Percentiles rank a stretch among this genome's conserved stretches.
Evolutionary conservation across 2,797 vertebrate genomes (phyloP).

Genomic region (Pseudochirops corinnae): DNA sequence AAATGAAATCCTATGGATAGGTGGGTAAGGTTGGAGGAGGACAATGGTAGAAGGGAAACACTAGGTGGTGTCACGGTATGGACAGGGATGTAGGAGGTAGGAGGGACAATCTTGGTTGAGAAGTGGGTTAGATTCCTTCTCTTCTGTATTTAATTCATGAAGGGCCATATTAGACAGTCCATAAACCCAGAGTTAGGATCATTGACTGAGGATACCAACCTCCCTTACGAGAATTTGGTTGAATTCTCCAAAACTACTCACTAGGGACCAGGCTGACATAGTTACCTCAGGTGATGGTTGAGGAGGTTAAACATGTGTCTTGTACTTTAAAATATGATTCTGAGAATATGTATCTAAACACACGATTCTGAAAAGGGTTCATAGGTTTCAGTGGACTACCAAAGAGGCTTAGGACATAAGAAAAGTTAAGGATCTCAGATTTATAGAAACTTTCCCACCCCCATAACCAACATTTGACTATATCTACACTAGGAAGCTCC

Average conservation of each 20-base stretch:
- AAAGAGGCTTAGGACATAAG: not conserved
- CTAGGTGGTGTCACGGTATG: not conserved
- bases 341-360: not conserved
- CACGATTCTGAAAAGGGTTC: not conserved
- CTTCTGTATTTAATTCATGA: not conserved
- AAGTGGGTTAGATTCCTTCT: not conserved
- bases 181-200: not conserved
- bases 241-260: not conserved
- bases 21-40: not conserved
- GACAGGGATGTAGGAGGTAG: not conserved
- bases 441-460: not conserved
- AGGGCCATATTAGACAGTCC: not conserved
- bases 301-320: not conserved
- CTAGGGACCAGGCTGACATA: not conserved
- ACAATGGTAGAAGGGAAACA: not conserved
- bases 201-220: not conserved
- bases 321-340: not conserved
- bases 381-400: not conserved
- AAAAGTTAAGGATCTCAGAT: not conserved
- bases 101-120: not conserved
- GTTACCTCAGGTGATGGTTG: not conserved
- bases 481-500: not conserved
- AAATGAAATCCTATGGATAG: not conserved
- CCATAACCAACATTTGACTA: not conserved
- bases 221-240: not conserved